Evolutionary conservation across 2,888 invertebrate species (phyloP).

Genomic region (Strigamia crassipes): DNA sequence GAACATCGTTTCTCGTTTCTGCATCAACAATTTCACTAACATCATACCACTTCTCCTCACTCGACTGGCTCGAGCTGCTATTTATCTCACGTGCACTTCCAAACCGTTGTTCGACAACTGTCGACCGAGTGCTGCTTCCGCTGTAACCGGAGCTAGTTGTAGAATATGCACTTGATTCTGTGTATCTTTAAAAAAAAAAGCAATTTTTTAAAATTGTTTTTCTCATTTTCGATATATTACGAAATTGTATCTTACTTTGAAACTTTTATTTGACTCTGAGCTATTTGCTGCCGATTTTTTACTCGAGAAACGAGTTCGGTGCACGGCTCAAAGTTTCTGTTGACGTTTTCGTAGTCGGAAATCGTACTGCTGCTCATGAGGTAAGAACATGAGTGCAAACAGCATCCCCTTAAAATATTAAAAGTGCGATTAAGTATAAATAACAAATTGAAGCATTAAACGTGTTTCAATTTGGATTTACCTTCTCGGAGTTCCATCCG

Average conservation of each 20-base stretch:
- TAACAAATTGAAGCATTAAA: background rate
- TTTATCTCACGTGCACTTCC: constrained; percentile 36
- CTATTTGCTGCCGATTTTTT: constrained; percentile 56
- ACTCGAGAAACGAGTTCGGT: constrained; percentile 27
- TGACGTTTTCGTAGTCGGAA: constrained; percentile 73
- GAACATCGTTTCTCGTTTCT: constrained; percentile 50
- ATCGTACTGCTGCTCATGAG: constrained; percentile 65
- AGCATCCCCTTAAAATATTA: constrained; percentile 64
- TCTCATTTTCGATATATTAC: background rate
- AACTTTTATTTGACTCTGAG: constrained; percentile 45
- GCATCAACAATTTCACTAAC: constrained; percentile 55
- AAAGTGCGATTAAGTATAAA: background rate
- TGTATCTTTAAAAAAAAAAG: constrained; percentile 60
- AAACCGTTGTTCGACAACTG: constrained; percentile 46
- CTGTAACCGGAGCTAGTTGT: constrained; percentile 84
- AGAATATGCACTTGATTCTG: constrained; percentile 75
- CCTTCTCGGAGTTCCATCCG: constrained; percentile 71
- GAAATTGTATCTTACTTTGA: constrained; percentile 1
- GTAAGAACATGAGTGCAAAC: constrained; percentile 69
- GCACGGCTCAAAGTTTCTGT: constrained; percentile 55
- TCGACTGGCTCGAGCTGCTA: constrained; percentile 62
- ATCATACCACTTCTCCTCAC: constrained; percentile 68
- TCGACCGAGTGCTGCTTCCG: constrained; percentile 65
- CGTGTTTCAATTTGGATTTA: constrained; percentile 53
- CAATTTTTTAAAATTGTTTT: background rate